phyloP scores from a whole-genome alignment of 2,888 invertebrate species.

The Eucera pruinosa region DNA sequence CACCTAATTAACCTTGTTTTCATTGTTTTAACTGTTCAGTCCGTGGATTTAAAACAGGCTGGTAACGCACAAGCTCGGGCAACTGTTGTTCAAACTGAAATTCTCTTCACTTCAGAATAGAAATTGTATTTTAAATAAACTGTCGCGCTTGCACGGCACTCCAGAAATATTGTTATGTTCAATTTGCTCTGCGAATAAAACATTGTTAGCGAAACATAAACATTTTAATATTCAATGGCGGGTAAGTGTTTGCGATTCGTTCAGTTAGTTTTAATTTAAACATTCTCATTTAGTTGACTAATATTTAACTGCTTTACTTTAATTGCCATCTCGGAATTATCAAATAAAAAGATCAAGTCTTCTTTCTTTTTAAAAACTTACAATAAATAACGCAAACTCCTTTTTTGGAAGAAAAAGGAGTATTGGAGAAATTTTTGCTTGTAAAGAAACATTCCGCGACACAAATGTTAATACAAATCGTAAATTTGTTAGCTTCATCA shows the following conservation, averaged over 20 bases:
- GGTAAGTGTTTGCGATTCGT: neutral
- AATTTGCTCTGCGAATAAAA: slow-evolving; percentile 25
- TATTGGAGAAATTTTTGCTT: too few relatives aligned
- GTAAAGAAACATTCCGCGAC: too few relatives aligned
- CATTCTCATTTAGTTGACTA: too few relatives aligned
- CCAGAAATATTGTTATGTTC: slow-evolving; percentile 24
- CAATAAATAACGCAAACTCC: too few relatives aligned
- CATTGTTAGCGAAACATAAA: slow-evolving; percentile 1
- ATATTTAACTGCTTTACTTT: too few relatives aligned
- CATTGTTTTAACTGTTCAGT: slow-evolving; percentile 22
- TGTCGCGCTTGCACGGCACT: neutral
- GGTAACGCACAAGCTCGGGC: neutral
- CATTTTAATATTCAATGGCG: slow-evolving; percentile 8
- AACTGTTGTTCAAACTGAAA: slow-evolving; percentile 30
- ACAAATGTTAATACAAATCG: too few relatives aligned
- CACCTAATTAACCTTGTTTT: slow-evolving; percentile 44
- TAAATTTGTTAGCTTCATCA: too few relatives aligned
- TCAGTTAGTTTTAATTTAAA: too few relatives aligned
- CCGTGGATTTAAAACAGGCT: slow-evolving; percentile 2
- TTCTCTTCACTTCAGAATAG: slow-evolving; percentile 1
- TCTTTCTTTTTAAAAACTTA: too few relatives aligned
- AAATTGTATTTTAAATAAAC: slow-evolving; percentile 20
- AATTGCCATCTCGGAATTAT: too few relatives aligned
- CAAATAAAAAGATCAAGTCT: too few relatives aligned
- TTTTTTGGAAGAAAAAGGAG: too few relatives aligned